phyloP scores from a whole-genome alignment of 2,797 vertebrate species.

The Varecia variegata region DNA sequence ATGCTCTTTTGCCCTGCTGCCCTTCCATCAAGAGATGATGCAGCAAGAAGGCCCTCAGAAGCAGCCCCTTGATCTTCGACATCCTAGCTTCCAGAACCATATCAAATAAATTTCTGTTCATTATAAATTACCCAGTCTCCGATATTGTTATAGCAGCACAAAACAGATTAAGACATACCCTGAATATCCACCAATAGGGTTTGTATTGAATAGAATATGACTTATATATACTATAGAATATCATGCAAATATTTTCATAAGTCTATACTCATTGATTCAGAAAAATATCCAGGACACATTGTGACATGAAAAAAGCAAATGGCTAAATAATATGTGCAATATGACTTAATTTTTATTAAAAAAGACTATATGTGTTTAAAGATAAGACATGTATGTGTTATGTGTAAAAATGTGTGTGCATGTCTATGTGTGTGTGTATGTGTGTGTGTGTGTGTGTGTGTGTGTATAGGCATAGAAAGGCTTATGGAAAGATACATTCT shows the following conservation, averaged over 20 bases:
- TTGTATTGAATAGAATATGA: background rate
- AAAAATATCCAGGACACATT: background rate
- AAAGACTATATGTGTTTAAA: background rate
- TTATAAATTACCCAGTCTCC: background rate
- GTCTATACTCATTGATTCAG: background rate
- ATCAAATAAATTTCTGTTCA: background rate
- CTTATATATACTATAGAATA: background rate
- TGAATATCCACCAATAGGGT: background rate
- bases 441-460: background rate
- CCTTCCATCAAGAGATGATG: background rate
- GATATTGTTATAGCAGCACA: background rate
- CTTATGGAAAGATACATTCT: background rate
- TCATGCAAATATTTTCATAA: slow-evolving; percentile 4
- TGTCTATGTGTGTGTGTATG: background rate
- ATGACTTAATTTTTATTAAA: background rate
- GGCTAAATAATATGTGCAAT: background rate
- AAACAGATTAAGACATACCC: background rate
- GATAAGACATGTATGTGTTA: background rate
- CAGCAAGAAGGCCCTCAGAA: background rate
- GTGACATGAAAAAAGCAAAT: slow-evolving; percentile 6
- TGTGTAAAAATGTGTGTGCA: background rate
- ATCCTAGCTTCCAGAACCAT: background rate
- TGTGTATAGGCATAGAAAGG: background rate
- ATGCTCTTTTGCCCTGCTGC: background rate
- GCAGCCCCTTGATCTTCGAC: background rate